These are phyloP conservation scores for Limulus polyphemus DNA, from an alignment of 2,888 invertebrate genomes.

Conservation along the genomic window DNA sequence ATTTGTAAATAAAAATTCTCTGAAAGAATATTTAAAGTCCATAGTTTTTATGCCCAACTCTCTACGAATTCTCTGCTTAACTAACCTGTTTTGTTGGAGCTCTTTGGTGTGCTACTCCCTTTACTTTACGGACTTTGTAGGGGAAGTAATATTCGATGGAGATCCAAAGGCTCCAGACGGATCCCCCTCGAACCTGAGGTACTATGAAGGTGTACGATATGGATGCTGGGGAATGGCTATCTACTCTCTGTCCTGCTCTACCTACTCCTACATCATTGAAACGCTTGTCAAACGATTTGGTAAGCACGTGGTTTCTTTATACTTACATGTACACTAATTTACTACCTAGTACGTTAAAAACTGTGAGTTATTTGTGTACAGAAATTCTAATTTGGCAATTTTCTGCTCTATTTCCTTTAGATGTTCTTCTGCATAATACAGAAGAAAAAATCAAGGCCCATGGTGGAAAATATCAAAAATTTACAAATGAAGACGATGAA, in stretches of 20 bases:
- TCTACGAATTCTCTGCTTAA: constrained; percentile 70
- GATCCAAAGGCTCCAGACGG: constrained; percentile 50
- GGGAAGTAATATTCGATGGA: constrained; percentile 76
- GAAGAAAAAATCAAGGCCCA: constrained; percentile 1
- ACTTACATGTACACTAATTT: neutral
- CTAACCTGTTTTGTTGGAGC: constrained; percentile 97
- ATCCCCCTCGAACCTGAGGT: constrained; percentile 39
- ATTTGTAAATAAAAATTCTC: constrained; percentile 16
- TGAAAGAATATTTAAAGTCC: constrained; percentile 70
- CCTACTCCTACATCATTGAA: constrained; percentile 80
- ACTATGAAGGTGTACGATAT: constrained; percentile 83
- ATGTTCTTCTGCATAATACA: constrained; percentile 41
- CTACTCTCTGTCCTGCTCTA: constrained; percentile 77
- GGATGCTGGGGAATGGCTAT: constrained; percentile 92
- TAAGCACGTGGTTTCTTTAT: constrained; percentile 28
- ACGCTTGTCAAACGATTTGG: constrained; percentile 58
- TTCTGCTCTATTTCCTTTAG: constrained; percentile 48
- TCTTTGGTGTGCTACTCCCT: constrained; percentile 91
- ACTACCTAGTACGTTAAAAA: constrained; percentile 32
- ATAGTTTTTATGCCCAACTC: constrained; percentile 84
- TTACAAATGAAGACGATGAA: constrained; percentile 32
- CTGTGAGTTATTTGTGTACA: neutral
- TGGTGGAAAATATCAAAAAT: constrained; percentile 32
- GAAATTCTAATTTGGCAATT: too few species aligned
- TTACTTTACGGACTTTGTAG: constrained; percentile 93